A percentile compares a stretch with the other conserved stretches of the same genome.
Conservation (phyloP, 2,888 invertebrate genomes). For the Oligia strigilis region DNA sequence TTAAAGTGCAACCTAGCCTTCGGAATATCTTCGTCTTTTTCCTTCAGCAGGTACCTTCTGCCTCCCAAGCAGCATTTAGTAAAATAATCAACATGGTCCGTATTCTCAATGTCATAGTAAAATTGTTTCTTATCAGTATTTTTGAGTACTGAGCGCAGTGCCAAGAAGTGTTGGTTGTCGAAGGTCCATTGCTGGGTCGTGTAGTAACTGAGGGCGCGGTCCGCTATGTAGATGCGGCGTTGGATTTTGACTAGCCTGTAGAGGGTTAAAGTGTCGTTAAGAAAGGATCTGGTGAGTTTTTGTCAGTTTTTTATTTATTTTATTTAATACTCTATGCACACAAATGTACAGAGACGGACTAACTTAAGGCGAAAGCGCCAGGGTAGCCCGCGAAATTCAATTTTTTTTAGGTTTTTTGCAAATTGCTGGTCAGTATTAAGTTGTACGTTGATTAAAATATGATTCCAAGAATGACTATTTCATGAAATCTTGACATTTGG, state of each 20-base stretch:
- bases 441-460: no score
- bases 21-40: slow-evolving; percentile 90
- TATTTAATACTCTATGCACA: no score
- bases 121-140: slow-evolving; percentile 89
- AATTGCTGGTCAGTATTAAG: no score
- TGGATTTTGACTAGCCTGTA: slow-evolving; percentile 94
- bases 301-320: background rate
- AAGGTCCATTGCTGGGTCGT: slow-evolving; percentile 95
- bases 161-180: slow-evolving; percentile 91
- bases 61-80: slow-evolving; percentile 91
- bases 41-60: slow-evolving; percentile 92
- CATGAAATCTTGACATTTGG: no score
- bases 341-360: no score
- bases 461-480: no score
- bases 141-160: slow-evolving; percentile 88
- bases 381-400: no score
- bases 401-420: no score
- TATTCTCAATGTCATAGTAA: slow-evolving; percentile 89
- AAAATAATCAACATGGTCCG: slow-evolving; percentile 88
- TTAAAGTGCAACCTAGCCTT: slow-evolving; percentile 87
- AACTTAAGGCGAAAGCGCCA: no score
- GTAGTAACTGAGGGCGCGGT: slow-evolving; percentile 93
- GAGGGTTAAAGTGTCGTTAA: slow-evolving; percentile 43
- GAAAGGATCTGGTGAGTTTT: background rate
- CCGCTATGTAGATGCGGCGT: slow-evolving; percentile 94